These are phyloP conservation scores for Azorinus chamasolen DNA, from an alignment of 2,888 invertebrate species.

Conservation along the genomic window DNA sequence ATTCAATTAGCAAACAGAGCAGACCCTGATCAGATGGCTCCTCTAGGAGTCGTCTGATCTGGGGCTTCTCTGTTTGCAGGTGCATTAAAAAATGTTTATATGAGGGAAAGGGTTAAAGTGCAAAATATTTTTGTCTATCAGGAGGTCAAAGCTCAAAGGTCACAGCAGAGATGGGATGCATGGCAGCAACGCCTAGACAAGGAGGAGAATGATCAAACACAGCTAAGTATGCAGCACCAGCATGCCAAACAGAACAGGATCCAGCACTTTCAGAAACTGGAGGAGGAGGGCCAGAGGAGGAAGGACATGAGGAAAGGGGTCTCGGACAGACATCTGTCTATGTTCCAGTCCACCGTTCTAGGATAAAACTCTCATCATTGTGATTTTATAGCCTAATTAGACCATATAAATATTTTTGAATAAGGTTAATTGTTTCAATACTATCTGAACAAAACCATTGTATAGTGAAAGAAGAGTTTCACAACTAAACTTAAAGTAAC, in stretches of 20 bases:
- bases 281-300: conserved; percentile 74
- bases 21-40: too few species aligned
- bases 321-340: conserved; percentile 72
- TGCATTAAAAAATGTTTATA: too few species aligned
- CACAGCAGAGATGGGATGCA: conserved; percentile 71
- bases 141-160: conserved; percentile 73
- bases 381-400: too few species aligned
- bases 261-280: conserved; percentile 75
- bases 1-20: too few species aligned
- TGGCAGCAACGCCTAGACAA: conserved; percentile 68
- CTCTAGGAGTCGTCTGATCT: too few species aligned
- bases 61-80: too few species aligned
- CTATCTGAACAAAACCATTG: too few species aligned
- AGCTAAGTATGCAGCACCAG: conserved; percentile 64
- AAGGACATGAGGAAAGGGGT: conserved; percentile 76
- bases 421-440: too few species aligned
- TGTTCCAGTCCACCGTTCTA: conserved; percentile 53
- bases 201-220: conserved; percentile 64
- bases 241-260: conserved; percentile 74
- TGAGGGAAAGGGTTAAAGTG: too few species aligned
- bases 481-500: too few species aligned
- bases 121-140: conserved; percentile 48
- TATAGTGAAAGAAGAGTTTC: too few species aligned
- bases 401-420: too few species aligned
- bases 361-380: conserved; percentile 1